Evolutionary conservation across 2,797 vertebrate genomes (phyloP).

Genomic region (Cynopterus sphinx): DNA sequence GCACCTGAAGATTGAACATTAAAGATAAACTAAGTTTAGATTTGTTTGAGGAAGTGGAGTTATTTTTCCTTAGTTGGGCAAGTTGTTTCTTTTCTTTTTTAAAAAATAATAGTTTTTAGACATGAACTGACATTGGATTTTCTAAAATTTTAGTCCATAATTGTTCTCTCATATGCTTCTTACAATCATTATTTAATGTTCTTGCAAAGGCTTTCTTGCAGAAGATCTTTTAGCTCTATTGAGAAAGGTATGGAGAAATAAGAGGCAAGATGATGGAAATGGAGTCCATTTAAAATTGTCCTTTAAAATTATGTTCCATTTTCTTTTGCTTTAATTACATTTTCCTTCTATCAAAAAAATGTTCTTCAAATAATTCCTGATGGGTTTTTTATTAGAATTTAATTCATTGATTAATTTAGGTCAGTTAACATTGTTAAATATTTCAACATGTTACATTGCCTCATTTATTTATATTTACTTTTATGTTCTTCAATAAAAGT

Average conservation of each 20-base stretch:
- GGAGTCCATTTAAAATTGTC: not conserved
- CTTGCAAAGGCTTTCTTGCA: slow-evolving; percentile 81
- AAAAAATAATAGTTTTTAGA: not conserved
- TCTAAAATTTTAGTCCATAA: not conserved
- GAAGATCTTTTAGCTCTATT: slow-evolving; percentile 88
- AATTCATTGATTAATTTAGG: not conserved
- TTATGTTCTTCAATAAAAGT: not conserved
- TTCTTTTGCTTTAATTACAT: not conserved
- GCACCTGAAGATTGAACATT: not conserved
- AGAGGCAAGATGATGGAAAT: slow-evolving; percentile 42
- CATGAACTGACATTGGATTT: not conserved
- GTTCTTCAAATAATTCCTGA: not conserved
- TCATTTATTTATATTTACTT: not conserved
- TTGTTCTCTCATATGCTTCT: not conserved
- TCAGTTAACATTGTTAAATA: not conserved
- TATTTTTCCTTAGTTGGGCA: not conserved
- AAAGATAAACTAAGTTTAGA: not conserved
- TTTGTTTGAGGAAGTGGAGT: not conserved
- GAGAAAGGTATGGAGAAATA: slow-evolving; percentile 86
- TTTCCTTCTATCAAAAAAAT: not conserved
- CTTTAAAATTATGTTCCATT: not conserved
- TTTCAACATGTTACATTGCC: not conserved
- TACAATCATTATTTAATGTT: not conserved
- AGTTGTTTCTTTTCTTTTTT: not conserved
- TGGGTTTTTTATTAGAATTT: not conserved